A percentile compares a stretch with the other conserved stretches of the same genome.
phyloP scores from a whole-genome alignment of 2,888 invertebrate genomes.

The Scaptomyza reducta region DNA sequence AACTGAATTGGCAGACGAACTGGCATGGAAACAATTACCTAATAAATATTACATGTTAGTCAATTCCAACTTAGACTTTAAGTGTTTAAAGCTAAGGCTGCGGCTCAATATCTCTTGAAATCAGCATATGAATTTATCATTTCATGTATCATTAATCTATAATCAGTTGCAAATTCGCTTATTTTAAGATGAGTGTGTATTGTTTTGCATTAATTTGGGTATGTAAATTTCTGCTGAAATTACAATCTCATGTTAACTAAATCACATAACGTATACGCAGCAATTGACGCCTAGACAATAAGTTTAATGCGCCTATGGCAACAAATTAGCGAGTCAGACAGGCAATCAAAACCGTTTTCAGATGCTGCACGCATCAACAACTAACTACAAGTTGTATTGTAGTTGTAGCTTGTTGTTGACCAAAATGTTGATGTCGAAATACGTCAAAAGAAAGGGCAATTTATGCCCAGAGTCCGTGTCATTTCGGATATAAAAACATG shows the following conservation, averaged over 20 bases:
- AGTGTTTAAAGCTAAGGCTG: not conserved
- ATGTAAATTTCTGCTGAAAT: too few species aligned
- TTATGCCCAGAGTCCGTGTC: constrained; percentile 26
- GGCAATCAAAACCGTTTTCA: constrained; percentile 46
- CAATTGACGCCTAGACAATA: constrained; percentile 19
- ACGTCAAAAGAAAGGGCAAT: constrained; percentile 22
- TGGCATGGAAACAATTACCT: constrained; percentile 65
- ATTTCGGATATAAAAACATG: constrained; percentile 31
- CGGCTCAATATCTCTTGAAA: not conserved
- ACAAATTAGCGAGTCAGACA: constrained; percentile 59
- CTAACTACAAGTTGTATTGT: not conserved
- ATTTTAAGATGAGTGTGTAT: not conserved
- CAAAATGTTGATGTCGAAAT: constrained; percentile 51
- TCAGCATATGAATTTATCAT: not conserved
- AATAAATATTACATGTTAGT: constrained; percentile 41
- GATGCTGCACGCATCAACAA: constrained; percentile 16
- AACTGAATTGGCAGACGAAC: constrained; percentile 51
- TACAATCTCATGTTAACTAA: not conserved
- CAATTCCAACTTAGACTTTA: constrained; percentile 12
- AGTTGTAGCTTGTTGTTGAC: not conserved
- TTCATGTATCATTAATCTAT: constrained; percentile 1
- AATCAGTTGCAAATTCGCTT: not conserved
- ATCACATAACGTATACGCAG: constrained; percentile 20
- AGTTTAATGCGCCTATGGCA: constrained; percentile 30
- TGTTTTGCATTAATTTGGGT: not conserved